Percentiles rank a stretch among this genome's conserved stretches.
Evolutionary conservation across 2,888 invertebrate genomes (phyloP).

Genomic region (Dinocampus coccinellae): DNA sequence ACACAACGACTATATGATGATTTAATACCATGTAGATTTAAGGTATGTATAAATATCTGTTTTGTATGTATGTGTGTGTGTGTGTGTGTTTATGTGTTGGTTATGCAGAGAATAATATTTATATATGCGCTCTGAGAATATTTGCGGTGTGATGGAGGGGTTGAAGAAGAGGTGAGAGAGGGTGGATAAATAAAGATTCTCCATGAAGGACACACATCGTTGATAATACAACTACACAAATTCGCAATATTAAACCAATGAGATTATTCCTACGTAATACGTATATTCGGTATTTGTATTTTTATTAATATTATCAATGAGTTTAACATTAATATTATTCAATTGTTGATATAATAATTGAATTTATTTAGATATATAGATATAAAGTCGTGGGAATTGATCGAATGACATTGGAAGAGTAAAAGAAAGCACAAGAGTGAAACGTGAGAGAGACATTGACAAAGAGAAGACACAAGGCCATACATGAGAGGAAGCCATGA

Average conservation of each 20-base stretch:
- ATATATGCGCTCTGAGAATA: no score
- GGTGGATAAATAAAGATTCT: no score
- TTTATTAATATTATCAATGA: no score
- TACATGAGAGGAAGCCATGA: constrained; percentile 3
- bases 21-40: neutral
- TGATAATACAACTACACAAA: neutral
- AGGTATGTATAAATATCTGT: no score
- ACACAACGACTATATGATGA: neutral
- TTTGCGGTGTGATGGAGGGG: neutral
- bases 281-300: no score
- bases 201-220: neutral
- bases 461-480: neutral
- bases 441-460: no score
- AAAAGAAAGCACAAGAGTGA: neutral
- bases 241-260: neutral
- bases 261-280: neutral
- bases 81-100: neutral
- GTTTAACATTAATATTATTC: no score
- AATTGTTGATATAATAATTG: constrained; percentile 3
- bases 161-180: no score
- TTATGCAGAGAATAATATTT: neutral
- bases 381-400: neutral
- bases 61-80: neutral
- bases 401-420: constrained; percentile 4
- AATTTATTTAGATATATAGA: neutral